Base-by-base conservation (phyloP, 1,140 invertebrate species). In the Ceratoteleas bidentatus region DNA sequence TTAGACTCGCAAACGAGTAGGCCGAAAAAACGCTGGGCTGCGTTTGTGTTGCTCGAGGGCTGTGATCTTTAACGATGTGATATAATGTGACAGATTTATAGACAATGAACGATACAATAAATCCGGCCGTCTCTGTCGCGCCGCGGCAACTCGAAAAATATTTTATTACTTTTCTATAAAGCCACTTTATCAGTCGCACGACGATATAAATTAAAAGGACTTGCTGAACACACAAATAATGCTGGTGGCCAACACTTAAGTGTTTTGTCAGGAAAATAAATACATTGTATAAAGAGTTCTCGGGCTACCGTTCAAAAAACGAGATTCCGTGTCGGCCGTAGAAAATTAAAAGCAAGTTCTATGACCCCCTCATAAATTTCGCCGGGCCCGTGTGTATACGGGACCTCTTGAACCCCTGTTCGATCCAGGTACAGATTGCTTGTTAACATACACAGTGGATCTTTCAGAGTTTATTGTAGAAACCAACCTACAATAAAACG, bases 1-100 rank as follows among this genome's bases (percentile, higher is more conserved):
- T 89, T 90, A 88, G 84, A 88, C 87, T 88, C 83, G 81, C 86
- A 86, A 89, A 88, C 85, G 87, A 88, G 85, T 64, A 60, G 81
- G 50, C 43, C 10, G 61, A 64, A 79, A 68, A 66, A 66, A 49
- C 24, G n/a, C 2, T 62, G 40, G 43, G 40, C 36, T 50, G 50
- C 72, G 43, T 64, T 66, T 56, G 7, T 53, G 34, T 24, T 33
- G 11, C 36, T 58, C 36, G 50, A 64, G 52, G 49, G 15, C 60
- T 36, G 33, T 15, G 74, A 78, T 72, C 43, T 62, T 66, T 65
- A 80, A 80, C 69, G 57, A 69, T 24, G 64, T 69, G 78, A 75
- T 68, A 73, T 68, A 68, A 74, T 65, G 50, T 73, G 77, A 69
- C 77, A 66, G 69, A 74, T 80, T 80, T 80, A 80, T 80, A 47